A percentile compares a stretch with the other conserved stretches of the same genome.
These are phyloP conservation scores for Luperina nickerlii DNA, from an alignment of 2,888 invertebrate species.

Conservation along the genomic window DNA sequence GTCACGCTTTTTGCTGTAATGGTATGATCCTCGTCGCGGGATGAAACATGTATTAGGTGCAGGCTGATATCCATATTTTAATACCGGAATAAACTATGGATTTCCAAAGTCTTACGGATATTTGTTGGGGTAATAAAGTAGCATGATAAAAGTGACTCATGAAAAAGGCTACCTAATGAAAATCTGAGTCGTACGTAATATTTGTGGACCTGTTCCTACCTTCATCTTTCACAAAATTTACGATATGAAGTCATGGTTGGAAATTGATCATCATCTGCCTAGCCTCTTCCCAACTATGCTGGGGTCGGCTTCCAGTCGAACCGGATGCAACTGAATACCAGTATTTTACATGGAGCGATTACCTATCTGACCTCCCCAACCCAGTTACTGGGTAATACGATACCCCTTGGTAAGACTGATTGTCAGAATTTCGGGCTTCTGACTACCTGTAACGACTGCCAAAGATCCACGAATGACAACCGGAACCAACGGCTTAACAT, in stretches of 20 bases:
- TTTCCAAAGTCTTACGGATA: background rate
- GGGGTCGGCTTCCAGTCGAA: no score
- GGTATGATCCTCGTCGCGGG: slow-evolving; percentile 35
- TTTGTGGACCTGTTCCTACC: background rate
- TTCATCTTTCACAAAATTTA: slow-evolving; percentile 30
- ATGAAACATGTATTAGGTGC: slow-evolving; percentile 55
- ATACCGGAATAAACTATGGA: slow-evolving; percentile 14
- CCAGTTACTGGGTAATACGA: no score
- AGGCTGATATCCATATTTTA: slow-evolving; percentile 23
- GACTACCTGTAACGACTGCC: no score
- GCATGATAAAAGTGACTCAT: background rate
- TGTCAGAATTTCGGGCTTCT: no score
- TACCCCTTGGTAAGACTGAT: no score
- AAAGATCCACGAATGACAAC: no score
- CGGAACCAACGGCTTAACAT: no score
- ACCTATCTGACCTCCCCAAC: no score
- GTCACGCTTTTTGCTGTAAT: slow-evolving; percentile 54
- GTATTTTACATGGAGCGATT: no score
- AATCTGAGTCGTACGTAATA: slow-evolving; percentile 1
- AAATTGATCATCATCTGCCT: no score
- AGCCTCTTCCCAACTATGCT: no score
- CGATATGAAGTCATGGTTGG: slow-evolving; percentile 21
- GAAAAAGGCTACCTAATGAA: background rate
- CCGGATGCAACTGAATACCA: no score
- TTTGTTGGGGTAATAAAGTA: slow-evolving; percentile 9